phyloP scores from a whole-genome alignment of 1,140 invertebrate genomes.

The Callitettix versicolor region DNA sequence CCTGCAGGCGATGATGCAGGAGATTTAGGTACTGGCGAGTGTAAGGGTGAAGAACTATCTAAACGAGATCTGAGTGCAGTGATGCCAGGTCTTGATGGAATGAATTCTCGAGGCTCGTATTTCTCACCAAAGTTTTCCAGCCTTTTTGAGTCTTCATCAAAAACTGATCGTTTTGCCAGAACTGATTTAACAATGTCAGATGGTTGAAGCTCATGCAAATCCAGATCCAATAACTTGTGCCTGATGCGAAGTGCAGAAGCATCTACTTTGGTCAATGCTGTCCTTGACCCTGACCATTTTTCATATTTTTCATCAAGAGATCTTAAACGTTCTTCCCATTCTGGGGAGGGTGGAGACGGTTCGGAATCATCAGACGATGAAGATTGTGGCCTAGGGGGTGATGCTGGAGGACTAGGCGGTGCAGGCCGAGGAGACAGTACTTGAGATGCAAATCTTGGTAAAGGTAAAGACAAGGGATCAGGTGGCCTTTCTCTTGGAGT shows the following conservation, averaged over 20 bases:
- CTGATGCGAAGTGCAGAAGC: conserved; percentile 43
- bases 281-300: conserved; percentile 66
- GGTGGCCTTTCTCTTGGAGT: conserved; percentile 45
- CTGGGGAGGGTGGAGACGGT: conserved; percentile 31
- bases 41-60: conserved; percentile 21
- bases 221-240: conserved; percentile 59
- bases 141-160: conserved; percentile 89
- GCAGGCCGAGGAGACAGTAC: conserved; percentile 31
- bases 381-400: conserved; percentile 21
- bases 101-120: conserved; percentile 62
- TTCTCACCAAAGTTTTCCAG: conserved; percentile 81
- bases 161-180: conserved; percentile 82
- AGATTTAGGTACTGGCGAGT: conserved; percentile 22
- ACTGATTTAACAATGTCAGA: conserved; percentile 90
- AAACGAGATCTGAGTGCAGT: conserved; percentile 20
- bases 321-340: conserved; percentile 71
- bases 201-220: conserved; percentile 68
- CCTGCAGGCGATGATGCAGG: conserved; percentile 29
- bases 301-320: conserved; percentile 86
- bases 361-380: conserved; percentile 31
- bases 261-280: conserved; percentile 47
- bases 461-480: conserved; percentile 61
- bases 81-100: conserved; percentile 25
- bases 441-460: conserved; percentile 75
- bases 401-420: conserved; percentile 22